Evolutionary conservation across 2,888 invertebrate genomes (phyloP).

Genomic region (Alsophila aescularia): DNA sequence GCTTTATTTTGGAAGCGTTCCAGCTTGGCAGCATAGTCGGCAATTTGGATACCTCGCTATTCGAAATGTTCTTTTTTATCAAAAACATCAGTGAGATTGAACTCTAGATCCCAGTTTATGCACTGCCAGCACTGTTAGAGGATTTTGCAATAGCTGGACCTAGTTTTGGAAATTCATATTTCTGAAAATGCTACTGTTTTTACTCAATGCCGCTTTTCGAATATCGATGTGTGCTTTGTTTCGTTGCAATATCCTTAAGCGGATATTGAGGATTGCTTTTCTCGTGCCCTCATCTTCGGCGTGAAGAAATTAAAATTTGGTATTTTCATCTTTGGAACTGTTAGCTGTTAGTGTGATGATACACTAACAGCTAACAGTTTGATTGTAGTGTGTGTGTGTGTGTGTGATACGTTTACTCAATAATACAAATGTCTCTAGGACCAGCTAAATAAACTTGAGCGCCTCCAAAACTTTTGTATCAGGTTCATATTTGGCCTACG

Average conservation of each 20-base stretch:
- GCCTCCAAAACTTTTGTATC: no score
- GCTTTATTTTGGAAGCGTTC: conserved; percentile 61
- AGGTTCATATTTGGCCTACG: no score
- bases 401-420: no score
- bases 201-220: background rate
- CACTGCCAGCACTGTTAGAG: conserved; percentile 24
- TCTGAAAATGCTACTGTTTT: conserved; percentile 24
- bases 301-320: no score
- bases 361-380: no score
- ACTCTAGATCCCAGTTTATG: conserved; percentile 41
- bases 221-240: conserved; percentile 8
- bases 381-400: no score
- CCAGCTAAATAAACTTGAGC: no score
- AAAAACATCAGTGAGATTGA: conserved; percentile 52
- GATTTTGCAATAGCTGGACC: conserved; percentile 18
- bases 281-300: background rate
- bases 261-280: conserved; percentile 16
- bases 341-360: no score
- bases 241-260: conserved; percentile 22
- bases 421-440: no score
- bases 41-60: conserved; percentile 56
- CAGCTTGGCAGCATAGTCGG: conserved; percentile 65
- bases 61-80: conserved; percentile 53
- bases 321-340: background rate
- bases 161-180: conserved; percentile 23